A percentile compares a stretch with the other conserved stretches of the same genome.
Conservation (phyloP, 2,797 vertebrate genomes). For the Falco naumanni region DNA sequence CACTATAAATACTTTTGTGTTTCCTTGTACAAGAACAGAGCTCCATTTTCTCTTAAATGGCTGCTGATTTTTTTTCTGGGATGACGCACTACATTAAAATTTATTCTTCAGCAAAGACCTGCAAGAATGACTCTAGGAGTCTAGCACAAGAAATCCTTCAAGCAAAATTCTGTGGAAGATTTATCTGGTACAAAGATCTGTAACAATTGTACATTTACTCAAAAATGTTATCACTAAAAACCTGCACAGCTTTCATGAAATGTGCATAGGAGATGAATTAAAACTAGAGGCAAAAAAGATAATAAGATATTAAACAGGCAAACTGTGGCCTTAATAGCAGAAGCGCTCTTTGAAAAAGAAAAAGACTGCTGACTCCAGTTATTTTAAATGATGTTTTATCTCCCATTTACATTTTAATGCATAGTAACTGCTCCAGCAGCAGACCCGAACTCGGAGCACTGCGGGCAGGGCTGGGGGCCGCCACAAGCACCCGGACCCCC, state of each 20-base stretch:
- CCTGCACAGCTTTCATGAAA: background rate
- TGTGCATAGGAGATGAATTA: background rate
- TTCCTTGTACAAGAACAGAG: background rate
- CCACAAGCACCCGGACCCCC: background rate
- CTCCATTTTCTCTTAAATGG: constrained; percentile 15
- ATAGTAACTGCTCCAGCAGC: background rate
- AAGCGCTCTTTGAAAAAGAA: background rate
- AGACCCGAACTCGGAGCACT: background rate
- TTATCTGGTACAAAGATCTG: background rate
- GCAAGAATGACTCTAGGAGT: background rate
- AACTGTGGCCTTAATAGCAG: background rate
- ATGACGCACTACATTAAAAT: background rate
- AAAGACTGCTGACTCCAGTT: background rate
- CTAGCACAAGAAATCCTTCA: background rate
- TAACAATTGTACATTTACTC: background rate
- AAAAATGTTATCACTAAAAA: background rate
- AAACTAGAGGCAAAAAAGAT: background rate
- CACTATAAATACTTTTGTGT: constrained; percentile 7
- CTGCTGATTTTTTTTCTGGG: background rate
- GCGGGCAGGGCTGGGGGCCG: background rate
- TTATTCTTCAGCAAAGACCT: background rate
- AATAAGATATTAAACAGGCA: background rate
- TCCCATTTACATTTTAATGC: background rate
- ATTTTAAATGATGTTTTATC: background rate
- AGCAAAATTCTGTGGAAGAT: background rate